phyloP scores from a whole-genome alignment of 2,113 vertebrate species.

The Procavia capensis region DNA sequence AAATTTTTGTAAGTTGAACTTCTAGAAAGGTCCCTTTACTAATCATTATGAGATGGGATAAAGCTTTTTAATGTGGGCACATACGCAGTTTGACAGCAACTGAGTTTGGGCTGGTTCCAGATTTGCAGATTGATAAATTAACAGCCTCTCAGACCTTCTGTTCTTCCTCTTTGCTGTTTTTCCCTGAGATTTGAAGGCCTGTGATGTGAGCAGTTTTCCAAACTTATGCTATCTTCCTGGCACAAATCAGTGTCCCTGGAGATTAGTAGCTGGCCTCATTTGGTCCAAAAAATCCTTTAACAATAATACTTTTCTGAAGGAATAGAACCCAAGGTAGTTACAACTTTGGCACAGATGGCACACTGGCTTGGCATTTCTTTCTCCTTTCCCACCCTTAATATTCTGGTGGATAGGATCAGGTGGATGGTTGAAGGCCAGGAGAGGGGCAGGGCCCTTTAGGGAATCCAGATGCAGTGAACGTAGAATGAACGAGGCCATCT shows the following conservation, averaged over 20 bases:
- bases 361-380: not conserved
- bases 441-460: not conserved
- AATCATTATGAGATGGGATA: slow-evolving; percentile 55
- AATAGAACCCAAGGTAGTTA: not conserved
- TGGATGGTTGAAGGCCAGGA: not conserved
- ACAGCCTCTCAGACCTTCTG: slow-evolving; percentile 70
- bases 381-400: accelerated
- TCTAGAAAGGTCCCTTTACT: slow-evolving; percentile 23
- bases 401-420: not conserved
- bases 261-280: not conserved
- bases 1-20: slow-evolving; percentile 62
- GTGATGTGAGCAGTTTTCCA: slow-evolving; percentile 67
- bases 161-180: not conserved
- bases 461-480: not conserved
- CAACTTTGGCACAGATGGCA: not conserved
- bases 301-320: not conserved
- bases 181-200: slow-evolving; percentile 42
- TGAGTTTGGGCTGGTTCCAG: slow-evolving; percentile 64
- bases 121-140: slow-evolving; percentile 77
- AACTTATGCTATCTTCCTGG: slow-evolving; percentile 52
- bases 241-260: not conserved
- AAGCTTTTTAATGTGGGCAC: slow-evolving; percentile 55
- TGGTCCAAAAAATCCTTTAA: slow-evolving; percentile 4
- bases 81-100: slow-evolving; percentile 69
- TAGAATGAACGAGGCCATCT: not conserved